phyloP scores from a whole-genome alignment of 2,888 invertebrate species.

The Drosophila aldrichi region DNA sequence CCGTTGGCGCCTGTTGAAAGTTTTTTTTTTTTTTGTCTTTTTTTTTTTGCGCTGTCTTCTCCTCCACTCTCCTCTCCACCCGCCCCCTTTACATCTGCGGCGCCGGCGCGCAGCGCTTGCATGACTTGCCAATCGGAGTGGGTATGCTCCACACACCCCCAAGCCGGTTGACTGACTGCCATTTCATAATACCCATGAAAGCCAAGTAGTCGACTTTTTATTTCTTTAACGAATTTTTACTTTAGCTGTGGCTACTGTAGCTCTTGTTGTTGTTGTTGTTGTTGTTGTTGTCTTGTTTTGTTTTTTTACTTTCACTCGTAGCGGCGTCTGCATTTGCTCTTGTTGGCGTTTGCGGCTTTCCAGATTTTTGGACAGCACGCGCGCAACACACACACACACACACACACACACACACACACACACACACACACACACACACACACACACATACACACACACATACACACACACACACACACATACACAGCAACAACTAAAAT shows the following conservation, averaged over 20 bases:
- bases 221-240: slow-evolving; percentile 50
- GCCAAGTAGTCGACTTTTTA: slow-evolving; percentile 62
- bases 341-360: slow-evolving; percentile 37
- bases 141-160: slow-evolving; percentile 2
- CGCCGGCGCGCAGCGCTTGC: slow-evolving; percentile 61
- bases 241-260: slow-evolving; percentile 4
- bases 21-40: slow-evolving; percentile 23
- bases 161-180: slow-evolving; percentile 70
- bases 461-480: slow-evolving; percentile 19
- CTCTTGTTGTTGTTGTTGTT: slow-evolving; percentile 13
- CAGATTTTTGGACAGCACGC: slow-evolving; percentile 66
- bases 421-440: slow-evolving; percentile 15
- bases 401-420: slow-evolving; percentile 15
- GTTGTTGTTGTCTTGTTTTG: slow-evolving; percentile 7
- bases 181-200: slow-evolving; percentile 79
- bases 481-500: slow-evolving; percentile 46
- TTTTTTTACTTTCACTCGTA: slow-evolving; percentile 74
- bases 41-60: not conserved
- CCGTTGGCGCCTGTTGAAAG: slow-evolving; percentile 70
- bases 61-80: too few species aligned
- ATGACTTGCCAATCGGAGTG: slow-evolving; percentile 59
- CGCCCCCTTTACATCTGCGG: not conserved
- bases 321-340: slow-evolving; percentile 46
- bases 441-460: slow-evolving; percentile 20
- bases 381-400: slow-evolving; percentile 24